A percentile compares a stretch with the other conserved stretches of the same genome.
These are phyloP conservation scores for Neosalanx taihuensis DNA, from an alignment of 2,797 vertebrate genomes.

Conservation along the genomic window DNA sequence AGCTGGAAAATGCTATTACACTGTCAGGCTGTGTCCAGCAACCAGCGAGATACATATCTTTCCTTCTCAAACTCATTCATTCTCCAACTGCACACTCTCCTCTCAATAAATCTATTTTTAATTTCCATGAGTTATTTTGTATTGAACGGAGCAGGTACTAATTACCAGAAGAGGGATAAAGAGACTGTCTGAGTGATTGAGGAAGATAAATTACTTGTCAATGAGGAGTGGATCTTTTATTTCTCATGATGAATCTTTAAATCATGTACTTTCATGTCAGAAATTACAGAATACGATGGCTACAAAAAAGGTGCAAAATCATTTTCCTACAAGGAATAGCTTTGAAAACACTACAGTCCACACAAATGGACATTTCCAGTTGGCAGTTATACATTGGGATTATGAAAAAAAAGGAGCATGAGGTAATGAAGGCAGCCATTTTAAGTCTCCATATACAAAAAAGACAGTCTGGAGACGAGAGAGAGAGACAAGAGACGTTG, in stretches of 20 bases:
- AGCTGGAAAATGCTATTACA: slow-evolving; percentile 55
- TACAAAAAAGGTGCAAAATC: background rate
- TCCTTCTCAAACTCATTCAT: slow-evolving; percentile 45
- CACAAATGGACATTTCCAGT: background rate
- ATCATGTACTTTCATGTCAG: background rate
- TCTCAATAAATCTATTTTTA: slow-evolving; percentile 48
- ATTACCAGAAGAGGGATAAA: slow-evolving; percentile 41
- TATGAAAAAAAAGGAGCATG: too few relatives aligned
- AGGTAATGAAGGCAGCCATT: background rate
- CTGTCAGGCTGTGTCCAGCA: slow-evolving; percentile 37
- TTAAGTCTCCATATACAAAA: background rate
- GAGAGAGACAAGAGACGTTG: slow-evolving; percentile 8
- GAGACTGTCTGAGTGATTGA: slow-evolving; percentile 33
- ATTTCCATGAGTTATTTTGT: slow-evolving; percentile 54
- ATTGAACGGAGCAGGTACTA: slow-evolving; percentile 55
- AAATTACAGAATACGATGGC: background rate
- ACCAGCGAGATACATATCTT: background rate
- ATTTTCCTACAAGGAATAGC: background rate
- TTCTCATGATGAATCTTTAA: slow-evolving; percentile 24
- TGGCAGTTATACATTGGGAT: background rate
- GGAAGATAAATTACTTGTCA: slow-evolving; percentile 42
- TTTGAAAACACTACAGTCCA: background rate
- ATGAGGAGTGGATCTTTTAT: slow-evolving; percentile 47
- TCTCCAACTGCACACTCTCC: slow-evolving; percentile 31
- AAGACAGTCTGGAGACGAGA: background rate